A percentile compares a stretch with the other conserved stretches of the same genome.
These are phyloP conservation scores for Propithecus deckenii DNA, from an alignment of 2,797 vertebrate genomes.

Conservation along the genomic window DNA sequence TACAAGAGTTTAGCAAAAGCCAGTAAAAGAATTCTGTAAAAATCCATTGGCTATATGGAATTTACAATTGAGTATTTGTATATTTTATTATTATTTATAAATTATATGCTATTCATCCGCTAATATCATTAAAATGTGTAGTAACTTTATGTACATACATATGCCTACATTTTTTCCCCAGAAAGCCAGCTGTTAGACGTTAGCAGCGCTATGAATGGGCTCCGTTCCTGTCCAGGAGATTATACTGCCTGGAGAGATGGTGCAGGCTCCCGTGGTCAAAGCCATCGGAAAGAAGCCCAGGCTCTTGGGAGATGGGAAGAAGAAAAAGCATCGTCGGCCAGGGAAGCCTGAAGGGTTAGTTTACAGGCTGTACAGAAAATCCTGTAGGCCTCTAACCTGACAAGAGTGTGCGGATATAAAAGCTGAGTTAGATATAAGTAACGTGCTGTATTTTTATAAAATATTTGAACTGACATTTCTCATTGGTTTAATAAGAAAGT, in stretches of 20 bases:
- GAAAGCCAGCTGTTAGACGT: not conserved
- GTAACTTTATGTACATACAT: not conserved
- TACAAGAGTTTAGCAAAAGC: not conserved
- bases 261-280: not conserved
- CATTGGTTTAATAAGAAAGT: not conserved
- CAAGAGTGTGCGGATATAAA: not conserved
- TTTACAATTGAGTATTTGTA: not conserved
- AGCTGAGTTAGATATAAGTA: not conserved
- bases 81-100: slow-evolving; percentile 1
- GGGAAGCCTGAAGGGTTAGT: not conserved
- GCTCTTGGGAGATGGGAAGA: not conserved
- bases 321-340: not conserved
- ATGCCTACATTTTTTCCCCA: not conserved
- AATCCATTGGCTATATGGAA: not conserved
- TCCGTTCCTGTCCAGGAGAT: not conserved
- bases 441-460: not conserved
- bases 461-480: not conserved
- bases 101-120: not conserved
- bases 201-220: not conserved
- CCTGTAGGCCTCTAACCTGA: not conserved
- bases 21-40: not conserved
- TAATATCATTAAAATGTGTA: not conserved
- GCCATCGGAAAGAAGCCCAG: not conserved
- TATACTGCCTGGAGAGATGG: not conserved
- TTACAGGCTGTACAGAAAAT: not conserved